Evolutionary conservation across 2,113 vertebrate species (phyloP).

Genomic region (Grammomys surdaster): DNA sequence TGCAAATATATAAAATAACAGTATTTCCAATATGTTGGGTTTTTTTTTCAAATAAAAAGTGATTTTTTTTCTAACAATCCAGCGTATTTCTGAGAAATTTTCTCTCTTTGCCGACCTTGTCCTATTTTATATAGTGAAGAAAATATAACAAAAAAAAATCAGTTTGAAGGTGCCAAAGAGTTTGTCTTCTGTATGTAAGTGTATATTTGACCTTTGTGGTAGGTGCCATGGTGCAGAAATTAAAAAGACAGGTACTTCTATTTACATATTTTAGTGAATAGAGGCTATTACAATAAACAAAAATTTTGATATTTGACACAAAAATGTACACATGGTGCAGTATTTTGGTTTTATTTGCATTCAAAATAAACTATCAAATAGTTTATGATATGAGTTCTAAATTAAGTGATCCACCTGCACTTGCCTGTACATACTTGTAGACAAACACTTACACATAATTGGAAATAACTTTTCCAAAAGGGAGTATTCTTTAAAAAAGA

Average conservation of each 20-base stretch:
- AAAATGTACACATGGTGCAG: neutral
- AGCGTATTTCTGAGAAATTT: neutral
- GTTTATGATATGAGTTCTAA: slow-evolving; percentile 33
- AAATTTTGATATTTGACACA: neutral
- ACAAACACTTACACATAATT: neutral
- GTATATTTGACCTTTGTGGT: neutral
- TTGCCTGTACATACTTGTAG: no score
- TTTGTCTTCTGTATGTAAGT: neutral
- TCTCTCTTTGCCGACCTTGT: neutral
- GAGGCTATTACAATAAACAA: slow-evolving; percentile 6
- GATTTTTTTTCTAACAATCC: neutral
- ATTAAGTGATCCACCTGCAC: neutral
- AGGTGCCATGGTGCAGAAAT: neutral
- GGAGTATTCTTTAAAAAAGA: neutral
- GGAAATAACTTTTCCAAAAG: neutral
- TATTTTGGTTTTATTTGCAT: neutral
- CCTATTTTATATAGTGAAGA: neutral
- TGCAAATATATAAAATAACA: neutral
- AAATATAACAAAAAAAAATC: neutral
- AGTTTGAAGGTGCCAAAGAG: neutral
- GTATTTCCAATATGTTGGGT: slow-evolving; percentile 17
- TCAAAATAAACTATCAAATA: neutral
- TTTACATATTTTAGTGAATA: slow-evolving; percentile 27
- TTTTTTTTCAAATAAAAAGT: slow-evolving; percentile 53
- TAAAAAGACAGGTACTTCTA: neutral